These are phyloP conservation scores for Nasonia longicornis DNA, from an alignment of 1,140 invertebrate genomes.

Conservation along the genomic window DNA sequence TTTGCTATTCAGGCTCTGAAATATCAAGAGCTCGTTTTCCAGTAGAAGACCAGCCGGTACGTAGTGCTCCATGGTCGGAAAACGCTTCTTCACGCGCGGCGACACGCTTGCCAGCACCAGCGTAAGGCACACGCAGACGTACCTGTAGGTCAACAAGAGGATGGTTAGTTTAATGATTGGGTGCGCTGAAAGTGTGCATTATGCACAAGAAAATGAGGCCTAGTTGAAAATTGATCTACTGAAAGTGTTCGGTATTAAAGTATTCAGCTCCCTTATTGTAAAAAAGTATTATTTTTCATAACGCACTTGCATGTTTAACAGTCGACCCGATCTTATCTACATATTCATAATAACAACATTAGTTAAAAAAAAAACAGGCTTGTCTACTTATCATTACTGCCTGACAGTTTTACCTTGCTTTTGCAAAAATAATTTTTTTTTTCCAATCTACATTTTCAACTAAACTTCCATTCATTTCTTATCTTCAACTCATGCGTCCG, in stretches of 20 bases:
- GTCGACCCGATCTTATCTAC: too few relatives aligned
- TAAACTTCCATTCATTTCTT: neutral
- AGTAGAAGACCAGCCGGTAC: conserved; percentile 90
- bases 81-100: conserved; percentile 90
- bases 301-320: too few relatives aligned
- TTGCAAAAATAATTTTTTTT: neutral
- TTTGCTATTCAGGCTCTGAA: conserved; percentile 84
- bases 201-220: neutral
- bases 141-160: conserved; percentile 57
- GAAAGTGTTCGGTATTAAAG: too few relatives aligned
- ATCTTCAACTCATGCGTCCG: neutral
- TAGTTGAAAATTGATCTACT: too few relatives aligned
- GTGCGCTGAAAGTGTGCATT: neutral
- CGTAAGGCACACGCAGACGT: conserved; percentile 85
- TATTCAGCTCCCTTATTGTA: too few relatives aligned
- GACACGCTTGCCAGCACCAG: conserved; percentile 87
- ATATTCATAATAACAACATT: too few relatives aligned
- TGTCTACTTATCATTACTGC: too few relatives aligned
- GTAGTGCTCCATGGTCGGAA: conserved; percentile 89
- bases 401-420: too few relatives aligned
- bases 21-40: conserved; percentile 85
- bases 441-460: neutral
- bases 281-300: neutral
- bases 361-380: too few relatives aligned
- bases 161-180: neutral